phyloP scores from a whole-genome alignment of 1,140 invertebrate species.

The Camponotus pennsylvanicus region DNA sequence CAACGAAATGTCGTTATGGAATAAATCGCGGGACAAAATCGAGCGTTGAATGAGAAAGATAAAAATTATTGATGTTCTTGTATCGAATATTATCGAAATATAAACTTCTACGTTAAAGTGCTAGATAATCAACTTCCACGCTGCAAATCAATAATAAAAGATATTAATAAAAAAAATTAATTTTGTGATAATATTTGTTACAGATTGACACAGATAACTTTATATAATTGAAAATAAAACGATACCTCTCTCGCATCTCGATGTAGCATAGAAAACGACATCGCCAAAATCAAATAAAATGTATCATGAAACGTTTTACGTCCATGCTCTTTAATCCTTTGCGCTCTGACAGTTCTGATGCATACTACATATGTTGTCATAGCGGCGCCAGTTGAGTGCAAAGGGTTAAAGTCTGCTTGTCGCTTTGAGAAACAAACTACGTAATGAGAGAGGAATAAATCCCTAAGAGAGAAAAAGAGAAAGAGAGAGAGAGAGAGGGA shows the following conservation, averaged over 20 bases:
- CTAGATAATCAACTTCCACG: no score
- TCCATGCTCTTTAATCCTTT: constrained; percentile 4
- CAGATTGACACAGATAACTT: not conserved
- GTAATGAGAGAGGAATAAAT: not conserved
- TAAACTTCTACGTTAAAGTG: no score
- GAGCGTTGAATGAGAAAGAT: no score
- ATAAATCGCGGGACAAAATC: no score
- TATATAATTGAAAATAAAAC: not conserved
- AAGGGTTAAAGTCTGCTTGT: not conserved
- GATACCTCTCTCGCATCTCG: not conserved
- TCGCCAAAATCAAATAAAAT: not conserved
- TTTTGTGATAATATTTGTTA: not conserved
- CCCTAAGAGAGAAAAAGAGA: no score
- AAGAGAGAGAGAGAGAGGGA: not conserved
- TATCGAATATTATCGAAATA: no score
- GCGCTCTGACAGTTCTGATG: no score
- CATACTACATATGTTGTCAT: no score
- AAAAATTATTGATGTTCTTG: no score
- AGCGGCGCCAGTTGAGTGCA: no score
- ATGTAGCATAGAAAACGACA: not conserved
- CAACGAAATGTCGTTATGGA: no score
- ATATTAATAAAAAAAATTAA: not conserved
- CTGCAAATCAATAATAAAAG: no score
- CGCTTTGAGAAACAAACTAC: not conserved
- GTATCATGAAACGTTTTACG: constrained; percentile 25